Conservation (phyloP, 2,888 invertebrate genomes). For the Acholoe squamosa region DNA sequence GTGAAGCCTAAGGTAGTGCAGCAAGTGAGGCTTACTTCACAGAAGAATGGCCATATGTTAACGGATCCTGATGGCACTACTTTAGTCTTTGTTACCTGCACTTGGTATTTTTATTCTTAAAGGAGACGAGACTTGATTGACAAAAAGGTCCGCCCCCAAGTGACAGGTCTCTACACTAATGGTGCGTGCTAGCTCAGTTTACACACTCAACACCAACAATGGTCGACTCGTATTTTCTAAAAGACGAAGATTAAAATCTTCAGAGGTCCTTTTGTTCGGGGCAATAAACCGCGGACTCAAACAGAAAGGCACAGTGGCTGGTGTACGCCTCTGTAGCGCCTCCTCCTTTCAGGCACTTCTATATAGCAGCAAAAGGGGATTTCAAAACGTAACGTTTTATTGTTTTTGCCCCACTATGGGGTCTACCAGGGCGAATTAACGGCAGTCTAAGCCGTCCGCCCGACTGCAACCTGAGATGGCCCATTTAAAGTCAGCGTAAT, state of each 20-base stretch:
- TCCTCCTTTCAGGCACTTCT: neutral
- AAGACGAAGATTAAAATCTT: slow-evolving; percentile 13
- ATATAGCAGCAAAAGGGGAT: neutral
- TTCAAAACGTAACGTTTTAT: slow-evolving; percentile 12
- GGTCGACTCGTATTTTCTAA: slow-evolving; percentile 6
- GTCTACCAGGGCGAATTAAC: neutral
- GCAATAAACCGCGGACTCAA: slow-evolving; percentile 18
- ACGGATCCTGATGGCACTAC: slow-evolving; percentile 15
- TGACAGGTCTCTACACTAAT: slow-evolving; percentile 6
- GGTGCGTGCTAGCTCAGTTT: slow-evolving; percentile 4
- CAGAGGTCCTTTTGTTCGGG: slow-evolving; percentile 8
- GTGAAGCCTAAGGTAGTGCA: neutral
- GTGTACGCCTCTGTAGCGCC: neutral
- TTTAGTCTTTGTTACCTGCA: slow-evolving; percentile 19
- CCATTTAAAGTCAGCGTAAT: slow-evolving; percentile 32
- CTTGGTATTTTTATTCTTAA: slow-evolving; percentile 10
- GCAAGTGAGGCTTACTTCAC: neutral
- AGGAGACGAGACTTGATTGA: neutral
- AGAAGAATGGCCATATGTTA: slow-evolving; percentile 24
- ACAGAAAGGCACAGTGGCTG: neutral
- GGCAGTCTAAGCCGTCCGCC: neutral
- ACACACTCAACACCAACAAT: slow-evolving; percentile 30
- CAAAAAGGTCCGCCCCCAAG: neutral
- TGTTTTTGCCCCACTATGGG: slow-evolving; percentile 11
- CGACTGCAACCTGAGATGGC: neutral